phyloP scores from a whole-genome alignment of 2,888 invertebrate genomes.

The Scaptomyza flava region DNA sequence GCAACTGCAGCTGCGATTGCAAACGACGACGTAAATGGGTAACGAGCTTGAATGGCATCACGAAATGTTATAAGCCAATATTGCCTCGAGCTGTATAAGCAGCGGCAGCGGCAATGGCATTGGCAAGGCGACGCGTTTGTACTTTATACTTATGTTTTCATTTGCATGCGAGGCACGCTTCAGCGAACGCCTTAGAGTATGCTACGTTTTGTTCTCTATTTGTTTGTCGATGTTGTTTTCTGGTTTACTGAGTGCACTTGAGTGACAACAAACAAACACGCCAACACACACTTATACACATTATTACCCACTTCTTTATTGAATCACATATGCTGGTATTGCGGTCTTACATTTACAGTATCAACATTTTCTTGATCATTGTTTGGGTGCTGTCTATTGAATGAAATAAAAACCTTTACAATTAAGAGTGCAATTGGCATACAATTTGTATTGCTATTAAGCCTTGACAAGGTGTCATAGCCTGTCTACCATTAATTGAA shows the following conservation, averaged over 20 bases:
- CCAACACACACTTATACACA: constrained; percentile 1
- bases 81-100: background rate
- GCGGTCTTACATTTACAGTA: background rate
- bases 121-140: constrained; percentile 10
- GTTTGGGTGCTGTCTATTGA: background rate
- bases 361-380: background rate
- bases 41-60: constrained; percentile 39
- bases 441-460: constrained; percentile 3
- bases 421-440: constrained; percentile 9
- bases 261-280: constrained; percentile 8
- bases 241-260: constrained; percentile 35
- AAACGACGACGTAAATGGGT: constrained; percentile 67
- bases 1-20: constrained; percentile 47
- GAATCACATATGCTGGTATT: constrained; percentile 9
- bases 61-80: constrained; percentile 44
- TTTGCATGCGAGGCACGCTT: constrained; percentile 73
- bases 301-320: background rate
- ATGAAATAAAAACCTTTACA: constrained; percentile 30
- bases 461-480: background rate
- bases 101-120: constrained; percentile 4
- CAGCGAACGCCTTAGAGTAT: constrained; percentile 43
- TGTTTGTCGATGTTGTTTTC: constrained; percentile 66
- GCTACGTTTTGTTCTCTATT: constrained; percentile 74
- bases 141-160: constrained; percentile 29
- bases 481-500: constrained; percentile 21